Percentiles rank a stretch among this genome's conserved stretches.
These are phyloP conservation scores for Centruroides vittatus DNA, from an alignment of 1,140 invertebrate species.

Conservation along the genomic window DNA sequence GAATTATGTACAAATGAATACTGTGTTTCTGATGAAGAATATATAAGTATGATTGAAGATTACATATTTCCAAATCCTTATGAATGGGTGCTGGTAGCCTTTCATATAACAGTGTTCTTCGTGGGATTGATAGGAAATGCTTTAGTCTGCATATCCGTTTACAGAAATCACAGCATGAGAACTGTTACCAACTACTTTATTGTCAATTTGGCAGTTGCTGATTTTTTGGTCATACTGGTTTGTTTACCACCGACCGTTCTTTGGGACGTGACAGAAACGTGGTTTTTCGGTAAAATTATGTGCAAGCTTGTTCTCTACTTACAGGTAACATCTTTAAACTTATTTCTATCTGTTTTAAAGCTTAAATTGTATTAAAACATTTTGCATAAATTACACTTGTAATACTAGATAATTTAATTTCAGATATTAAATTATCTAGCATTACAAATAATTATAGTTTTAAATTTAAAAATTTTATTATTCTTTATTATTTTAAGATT, in stretches of 20 bases:
- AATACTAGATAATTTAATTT: too few relatives aligned
- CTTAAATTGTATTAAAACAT: too few relatives aligned
- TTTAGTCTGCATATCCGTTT: slow-evolving; percentile 75
- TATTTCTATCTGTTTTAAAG: too few relatives aligned
- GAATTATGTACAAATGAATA: slow-evolving; percentile 31
- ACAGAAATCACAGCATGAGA: slow-evolving; percentile 50
- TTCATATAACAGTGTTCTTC: slow-evolving; percentile 67
- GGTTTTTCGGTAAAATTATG: slow-evolving; percentile 63
- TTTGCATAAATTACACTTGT: too few relatives aligned
- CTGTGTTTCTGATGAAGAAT: slow-evolving; percentile 42
- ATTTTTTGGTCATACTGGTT: slow-evolving; percentile 63
- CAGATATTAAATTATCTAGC: too few relatives aligned
- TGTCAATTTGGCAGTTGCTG: slow-evolving; percentile 38
- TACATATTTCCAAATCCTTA: slow-evolving; percentile 36
- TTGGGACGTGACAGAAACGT: slow-evolving; percentile 82
- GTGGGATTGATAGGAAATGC: slow-evolving; percentile 73
- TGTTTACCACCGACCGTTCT: slow-evolving; percentile 81
- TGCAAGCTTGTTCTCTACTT: slow-evolving; percentile 74
- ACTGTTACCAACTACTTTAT: slow-evolving; percentile 38
- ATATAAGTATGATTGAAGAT: slow-evolving; percentile 39
- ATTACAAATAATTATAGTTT: too few relatives aligned
- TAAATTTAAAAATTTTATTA: too few relatives aligned
- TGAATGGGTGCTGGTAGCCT: slow-evolving; percentile 54
- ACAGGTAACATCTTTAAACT: slow-evolving; percentile 44
- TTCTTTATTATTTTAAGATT: too few relatives aligned